Evolutionary conservation across 1,140 invertebrate genomes (phyloP).

Genomic region (Bombus superbus): DNA sequence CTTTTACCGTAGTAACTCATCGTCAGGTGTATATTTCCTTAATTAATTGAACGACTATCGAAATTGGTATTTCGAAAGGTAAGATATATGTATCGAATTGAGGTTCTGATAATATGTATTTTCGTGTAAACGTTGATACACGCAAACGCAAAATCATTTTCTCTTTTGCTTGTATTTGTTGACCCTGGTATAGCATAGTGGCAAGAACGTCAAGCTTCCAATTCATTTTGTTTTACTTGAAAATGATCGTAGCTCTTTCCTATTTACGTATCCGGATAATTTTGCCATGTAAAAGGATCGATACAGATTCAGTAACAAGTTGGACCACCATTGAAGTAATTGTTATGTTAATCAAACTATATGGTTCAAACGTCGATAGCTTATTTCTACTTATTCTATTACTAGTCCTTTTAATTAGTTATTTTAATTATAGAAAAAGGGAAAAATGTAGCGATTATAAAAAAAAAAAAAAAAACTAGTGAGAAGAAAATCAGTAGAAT

Average conservation of each 20-base stretch:
- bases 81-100: neutral
- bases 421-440: too few species aligned
- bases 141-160: too few species aligned
- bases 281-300: neutral
- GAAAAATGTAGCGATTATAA: too few species aligned
- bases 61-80: neutral
- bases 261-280: neutral
- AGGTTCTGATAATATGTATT: neutral
- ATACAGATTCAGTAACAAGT: too few species aligned
- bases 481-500: neutral
- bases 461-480: neutral
- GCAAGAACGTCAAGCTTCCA: too few species aligned
- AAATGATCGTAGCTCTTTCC: neutral
- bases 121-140: neutral
- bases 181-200: too few species aligned
- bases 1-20: neutral
- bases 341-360: too few species aligned
- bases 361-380: too few species aligned
- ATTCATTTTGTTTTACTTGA: neutral
- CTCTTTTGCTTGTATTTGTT: too few species aligned
- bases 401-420: too few species aligned
- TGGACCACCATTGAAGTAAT: too few species aligned
- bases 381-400: too few species aligned
- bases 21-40: neutral
- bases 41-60: constrained; percentile 4